Evolutionary conservation across 2,113 vertebrate species (phyloP).

Genomic region (Steatornis caripensis): DNA sequence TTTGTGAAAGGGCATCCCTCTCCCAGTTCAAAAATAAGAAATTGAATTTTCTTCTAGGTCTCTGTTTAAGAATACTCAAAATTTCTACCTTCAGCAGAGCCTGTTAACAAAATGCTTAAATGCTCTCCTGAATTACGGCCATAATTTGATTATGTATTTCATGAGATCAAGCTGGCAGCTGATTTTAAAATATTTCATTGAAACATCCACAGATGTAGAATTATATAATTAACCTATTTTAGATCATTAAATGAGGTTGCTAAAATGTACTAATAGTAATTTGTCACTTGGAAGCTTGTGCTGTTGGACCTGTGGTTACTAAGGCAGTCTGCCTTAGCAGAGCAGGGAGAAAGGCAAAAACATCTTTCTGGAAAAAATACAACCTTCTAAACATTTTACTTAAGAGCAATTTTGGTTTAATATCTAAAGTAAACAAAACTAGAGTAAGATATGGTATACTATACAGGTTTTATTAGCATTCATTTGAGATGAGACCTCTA

Average conservation of each 20-base stretch:
- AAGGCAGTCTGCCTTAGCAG: neutral
- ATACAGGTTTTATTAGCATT: neutral
- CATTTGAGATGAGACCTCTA: neutral
- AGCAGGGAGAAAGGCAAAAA: neutral
- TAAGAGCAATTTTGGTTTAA: neutral
- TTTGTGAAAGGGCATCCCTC: neutral
- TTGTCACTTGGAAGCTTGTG: neutral
- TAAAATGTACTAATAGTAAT: conserved; percentile 7
- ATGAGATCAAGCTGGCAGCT: neutral
- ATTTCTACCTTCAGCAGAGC: neutral
- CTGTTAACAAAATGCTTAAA: neutral
- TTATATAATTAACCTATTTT: conserved; percentile 21
- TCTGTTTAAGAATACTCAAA: neutral
- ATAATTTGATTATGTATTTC: neutral
- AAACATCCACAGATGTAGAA: conserved; percentile 11
- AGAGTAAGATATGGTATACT: neutral
- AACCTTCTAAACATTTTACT: neutral
- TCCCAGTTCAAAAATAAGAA: neutral
- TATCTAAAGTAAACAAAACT: neutral
- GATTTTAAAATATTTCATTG: neutral
- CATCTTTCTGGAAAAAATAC: neutral
- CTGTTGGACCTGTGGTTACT: neutral
- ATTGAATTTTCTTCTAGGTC: neutral
- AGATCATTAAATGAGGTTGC: conserved; percentile 3
- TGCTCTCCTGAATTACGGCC: neutral